Percentiles rank a stretch among this genome's conserved stretches.
These are phyloP conservation scores for Stegastes partitus DNA, from an alignment of 2,113 vertebrate genomes.

Conservation along the genomic window DNA sequence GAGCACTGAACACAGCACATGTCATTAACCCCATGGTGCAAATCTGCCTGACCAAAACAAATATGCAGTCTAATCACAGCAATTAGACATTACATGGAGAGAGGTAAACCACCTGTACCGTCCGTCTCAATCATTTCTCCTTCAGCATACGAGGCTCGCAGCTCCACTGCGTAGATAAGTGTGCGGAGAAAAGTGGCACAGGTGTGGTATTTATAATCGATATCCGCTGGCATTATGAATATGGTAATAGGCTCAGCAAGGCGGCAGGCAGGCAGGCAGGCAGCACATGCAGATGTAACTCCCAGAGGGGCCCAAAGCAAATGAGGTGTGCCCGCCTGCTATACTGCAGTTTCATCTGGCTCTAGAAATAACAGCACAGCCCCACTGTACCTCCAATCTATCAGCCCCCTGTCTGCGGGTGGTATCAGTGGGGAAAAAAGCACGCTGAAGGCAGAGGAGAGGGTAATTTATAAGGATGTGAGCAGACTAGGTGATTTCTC, in stretches of 20 bases:
- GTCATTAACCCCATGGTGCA: conserved; percentile 39
- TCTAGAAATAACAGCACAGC: conserved; percentile 78
- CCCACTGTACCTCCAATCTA: conserved; percentile 72
- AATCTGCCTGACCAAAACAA: conserved; percentile 53
- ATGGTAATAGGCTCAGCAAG: conserved; percentile 78
- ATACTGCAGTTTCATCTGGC: conserved; percentile 79
- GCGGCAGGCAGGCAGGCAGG: conserved; percentile 63
- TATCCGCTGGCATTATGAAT: conserved; percentile 77
- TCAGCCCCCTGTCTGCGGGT: conserved; percentile 69
- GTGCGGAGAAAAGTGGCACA: conserved; percentile 69
- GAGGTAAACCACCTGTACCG: conserved; percentile 44
- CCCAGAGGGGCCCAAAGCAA: conserved; percentile 76
- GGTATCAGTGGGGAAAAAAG: conserved; percentile 66
- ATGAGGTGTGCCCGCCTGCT: conserved; percentile 79
- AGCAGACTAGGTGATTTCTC: conserved; percentile 67
- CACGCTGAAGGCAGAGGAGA: conserved; percentile 55
- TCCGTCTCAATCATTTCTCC: conserved; percentile 46
- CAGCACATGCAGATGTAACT: conserved; percentile 75
- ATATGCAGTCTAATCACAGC: conserved; percentile 54
- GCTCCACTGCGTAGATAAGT: conserved; percentile 30
- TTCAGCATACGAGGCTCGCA: conserved; percentile 15
- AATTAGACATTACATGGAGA: conserved; percentile 54
- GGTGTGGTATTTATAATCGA: conserved; percentile 80
- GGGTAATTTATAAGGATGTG: conserved; percentile 73
- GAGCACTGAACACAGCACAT: conserved; percentile 22